A percentile compares a stretch with the other conserved stretches of the same genome.
Conservation (phyloP, 1,140 invertebrate genomes). For the Drosophila subpulchrella region DNA sequence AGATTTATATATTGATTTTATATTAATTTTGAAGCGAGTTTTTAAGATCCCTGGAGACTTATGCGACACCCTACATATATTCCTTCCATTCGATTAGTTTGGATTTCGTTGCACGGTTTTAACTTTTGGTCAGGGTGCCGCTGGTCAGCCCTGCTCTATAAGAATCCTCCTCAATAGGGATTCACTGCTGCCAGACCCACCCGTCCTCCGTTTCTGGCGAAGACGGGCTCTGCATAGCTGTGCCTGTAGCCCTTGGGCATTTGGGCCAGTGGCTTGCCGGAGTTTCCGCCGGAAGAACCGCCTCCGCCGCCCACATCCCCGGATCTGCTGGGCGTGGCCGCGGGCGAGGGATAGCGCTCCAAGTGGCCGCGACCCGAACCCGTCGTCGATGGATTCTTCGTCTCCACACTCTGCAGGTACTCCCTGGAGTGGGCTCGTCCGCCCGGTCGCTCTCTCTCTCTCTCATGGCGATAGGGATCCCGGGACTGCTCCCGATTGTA, state of each 20-base stretch:
- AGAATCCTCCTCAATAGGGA: constrained; percentile 59
- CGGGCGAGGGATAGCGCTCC: constrained; percentile 66
- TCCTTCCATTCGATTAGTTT: constrained; percentile 31
- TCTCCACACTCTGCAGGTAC: constrained; percentile 49
- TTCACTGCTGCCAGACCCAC: constrained; percentile 83
- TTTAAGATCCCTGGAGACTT: neutral
- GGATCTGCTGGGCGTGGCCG: constrained; percentile 49
- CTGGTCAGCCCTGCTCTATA: neutral
- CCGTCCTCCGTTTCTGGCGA: constrained; percentile 75
- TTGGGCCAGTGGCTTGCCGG: constrained; percentile 62
- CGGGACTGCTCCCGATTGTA: constrained; percentile 55
- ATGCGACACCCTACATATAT: neutral
- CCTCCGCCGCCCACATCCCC: constrained; percentile 11
- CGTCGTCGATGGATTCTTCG: constrained; percentile 43
- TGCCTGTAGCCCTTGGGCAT: constrained; percentile 85
- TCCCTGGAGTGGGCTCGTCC: constrained; percentile 65
- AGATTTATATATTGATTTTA: too few species aligned
- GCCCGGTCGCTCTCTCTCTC: constrained; percentile 14
- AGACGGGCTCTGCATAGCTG: constrained; percentile 85
- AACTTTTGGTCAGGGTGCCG: neutral
- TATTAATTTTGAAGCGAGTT: neutral
- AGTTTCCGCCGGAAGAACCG: constrained; percentile 7
- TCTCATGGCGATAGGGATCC: constrained; percentile 57
- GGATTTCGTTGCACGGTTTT: constrained; percentile 55
- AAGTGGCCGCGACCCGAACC: constrained; percentile 33